Base-by-base conservation (phyloP, 1,140 invertebrate species). In the Drosophila aff. region DNA sequence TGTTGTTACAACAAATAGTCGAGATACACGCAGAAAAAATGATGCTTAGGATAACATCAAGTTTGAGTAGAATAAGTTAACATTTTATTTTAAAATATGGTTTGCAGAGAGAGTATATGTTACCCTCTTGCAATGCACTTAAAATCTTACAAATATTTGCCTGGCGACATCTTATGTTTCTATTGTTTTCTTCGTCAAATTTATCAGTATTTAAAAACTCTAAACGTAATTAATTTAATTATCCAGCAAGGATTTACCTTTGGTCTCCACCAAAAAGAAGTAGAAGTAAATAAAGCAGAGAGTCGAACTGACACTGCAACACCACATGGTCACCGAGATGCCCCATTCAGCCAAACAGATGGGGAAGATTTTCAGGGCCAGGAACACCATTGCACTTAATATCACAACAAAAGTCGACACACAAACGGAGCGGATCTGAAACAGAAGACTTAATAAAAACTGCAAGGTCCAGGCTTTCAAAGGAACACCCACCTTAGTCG, bases 201-300 rank as follows among this genome's bases (percentile, higher is more conserved):
- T 2, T 13, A 21, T 13, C 3, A 23, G 1, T 5, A 23, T 15
- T 31, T 31, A 1, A 10, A 21, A 33, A 21, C 18, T 33, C 1
- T 15, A 5, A 31, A 4, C 1, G 21, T 21, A 33, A 13, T 8
- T 4, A 11, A 5, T 36, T 41, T 60, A 85, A 21, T 50, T 10
- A 15, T 80, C 76, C 36, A 86, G 60, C 60, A 92, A 58, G 0
- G 91, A 89, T 62, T 91, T 92, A 8, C 91, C 82, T 40, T 77
- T 90, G 13, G 85, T 90, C 49, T 90, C 85, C 16, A 69, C 53
- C 18, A 90, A 40, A 38, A 69, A 79, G 26, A 79, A 52, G 3
- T 49, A 47, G 5, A 81, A 73, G 16, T 81, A 81, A 16, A 90
- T 33, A 4, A 82, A 59, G 7, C 61, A 71, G 15, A 64, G 23